Evolutionary conservation across 1,140 invertebrate species (phyloP), one percentile per base, ranked within the genome.

Genomic region (Lucilia sericata): DNA sequence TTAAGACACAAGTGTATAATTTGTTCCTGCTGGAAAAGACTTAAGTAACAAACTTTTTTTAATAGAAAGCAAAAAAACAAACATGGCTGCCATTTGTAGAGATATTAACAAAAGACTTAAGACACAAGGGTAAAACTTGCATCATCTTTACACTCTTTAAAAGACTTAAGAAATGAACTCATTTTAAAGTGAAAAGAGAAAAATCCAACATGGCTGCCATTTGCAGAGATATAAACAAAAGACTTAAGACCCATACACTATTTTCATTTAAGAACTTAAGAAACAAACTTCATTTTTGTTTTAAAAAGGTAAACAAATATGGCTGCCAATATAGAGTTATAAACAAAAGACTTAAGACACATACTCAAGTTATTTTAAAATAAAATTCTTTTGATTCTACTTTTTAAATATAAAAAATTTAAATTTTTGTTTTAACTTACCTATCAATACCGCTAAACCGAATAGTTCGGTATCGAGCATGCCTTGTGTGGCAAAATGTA

Each of bases 391-490:
- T n/a, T n/a, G n/a, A n/a, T n/a, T n/a, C n/a, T n/a, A n/a, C n/a
- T n/a, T n/a, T n/a, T n/a, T n/a, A n/a, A n/a, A n/a, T n/a, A n/a
- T n/a, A n/a, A n/a, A n/a, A n/a, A n/a, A n/a, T n/a, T n/a, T 3
- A 42, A 42, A 42, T 42, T 42, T 42, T 3, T 42, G 42, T 13
- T 74, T n/a, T 5, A 5, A 85, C 93, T 94, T 90, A 96, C 96
- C 96, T 93, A 95, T 95, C 88, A 95, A 93, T 88, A 96, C 93
- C 87, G 96, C 95, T 87, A 97, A 92, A 86, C 96, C 96, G 92
- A 97, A 97, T 55, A 97, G 94, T 90, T 96, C 95, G 88, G 94
- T 94, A 90, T 96, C 96, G 91, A 94, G 93, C 94, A 97, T 95
- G 87, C 95, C 95, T 92, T 95, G 94, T 86, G 94, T 93, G 87